phyloP scores from a whole-genome alignment of 2,888 invertebrate species.

The Thumatha senex region DNA sequence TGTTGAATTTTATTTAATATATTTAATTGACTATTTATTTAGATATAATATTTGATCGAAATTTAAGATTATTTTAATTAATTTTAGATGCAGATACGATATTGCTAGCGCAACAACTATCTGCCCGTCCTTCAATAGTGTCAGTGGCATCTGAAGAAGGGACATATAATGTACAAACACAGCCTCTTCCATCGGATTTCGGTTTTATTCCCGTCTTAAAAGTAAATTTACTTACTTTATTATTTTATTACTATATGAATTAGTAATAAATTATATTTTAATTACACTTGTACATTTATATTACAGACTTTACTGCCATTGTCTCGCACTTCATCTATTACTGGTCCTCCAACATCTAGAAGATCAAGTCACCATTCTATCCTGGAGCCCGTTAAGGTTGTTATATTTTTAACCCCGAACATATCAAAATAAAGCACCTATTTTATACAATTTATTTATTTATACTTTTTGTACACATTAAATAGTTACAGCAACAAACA shows the following conservation, averaged over 20 bases:
- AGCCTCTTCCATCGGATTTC: slow-evolving; percentile 74
- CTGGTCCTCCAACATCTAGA: slow-evolving; percentile 71
- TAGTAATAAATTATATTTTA: too few relatives aligned
- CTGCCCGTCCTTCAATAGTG: slow-evolving; percentile 77
- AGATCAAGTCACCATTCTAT: slow-evolving; percentile 74
- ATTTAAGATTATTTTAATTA: too few relatives aligned
- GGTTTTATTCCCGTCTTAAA: slow-evolving; percentile 74
- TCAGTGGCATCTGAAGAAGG: slow-evolving; percentile 78
- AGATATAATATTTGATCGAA: too few relatives aligned
- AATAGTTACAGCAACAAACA: too few relatives aligned
- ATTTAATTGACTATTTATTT: neutral
- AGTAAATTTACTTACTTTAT: slow-evolving; percentile 39
- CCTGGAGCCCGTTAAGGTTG: slow-evolving; percentile 69
- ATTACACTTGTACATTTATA: neutral
- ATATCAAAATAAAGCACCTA: too few relatives aligned
- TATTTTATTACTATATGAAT: too few relatives aligned
- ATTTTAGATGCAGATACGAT: slow-evolving; percentile 71
- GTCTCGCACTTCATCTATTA: slow-evolving; percentile 70
- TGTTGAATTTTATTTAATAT: neutral
- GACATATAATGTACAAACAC: slow-evolving; percentile 61
- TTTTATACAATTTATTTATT: too few relatives aligned
- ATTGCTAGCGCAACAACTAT: slow-evolving; percentile 74
- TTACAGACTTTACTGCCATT: slow-evolving; percentile 66
- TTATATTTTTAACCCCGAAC: neutral
- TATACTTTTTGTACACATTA: too few relatives aligned